Evolutionary conservation across 2,113 vertebrate species (phyloP).

Genomic region (Erythrocercus mccallii): DNA sequence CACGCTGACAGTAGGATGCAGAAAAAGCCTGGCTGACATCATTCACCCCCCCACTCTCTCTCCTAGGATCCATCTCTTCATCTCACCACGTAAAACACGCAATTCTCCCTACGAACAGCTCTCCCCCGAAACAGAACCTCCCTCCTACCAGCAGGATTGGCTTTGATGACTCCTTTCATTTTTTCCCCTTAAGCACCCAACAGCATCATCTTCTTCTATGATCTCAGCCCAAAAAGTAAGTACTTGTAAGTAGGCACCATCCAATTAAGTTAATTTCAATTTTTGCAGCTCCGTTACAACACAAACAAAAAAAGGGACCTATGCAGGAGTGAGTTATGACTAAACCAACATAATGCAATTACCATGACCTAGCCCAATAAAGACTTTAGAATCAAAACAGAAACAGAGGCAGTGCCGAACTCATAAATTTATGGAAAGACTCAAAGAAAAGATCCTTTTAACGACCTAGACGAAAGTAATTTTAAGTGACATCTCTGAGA

Average conservation of each 20-base stretch:
- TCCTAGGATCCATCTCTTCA: not conserved
- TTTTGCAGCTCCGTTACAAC: not conserved
- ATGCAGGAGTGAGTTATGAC: not conserved
- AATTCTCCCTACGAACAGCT: not conserved
- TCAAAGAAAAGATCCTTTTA: slow-evolving; percentile 4
- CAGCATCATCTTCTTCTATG: not conserved
- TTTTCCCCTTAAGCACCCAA: not conserved
- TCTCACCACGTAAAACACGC: not conserved
- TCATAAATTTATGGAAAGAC: not conserved
- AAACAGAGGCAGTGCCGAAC: not conserved
- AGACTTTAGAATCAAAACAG: not conserved
- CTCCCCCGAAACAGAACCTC: not conserved
- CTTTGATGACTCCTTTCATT: slow-evolving; percentile 19
- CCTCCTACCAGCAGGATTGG: slow-evolving; percentile 11
- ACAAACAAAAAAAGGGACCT: not conserved
- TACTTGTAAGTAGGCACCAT: not conserved
- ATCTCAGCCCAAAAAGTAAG: not conserved
- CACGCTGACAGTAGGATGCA: not conserved
- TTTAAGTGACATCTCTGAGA: not conserved
- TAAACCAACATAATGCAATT: not conserved
- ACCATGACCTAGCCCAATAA: not conserved
- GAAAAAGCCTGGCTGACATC: slow-evolving; percentile 10
- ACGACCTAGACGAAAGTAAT: not conserved
- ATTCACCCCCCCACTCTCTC: not conserved
- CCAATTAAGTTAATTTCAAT: not conserved